phyloP scores from a whole-genome alignment of 2,113 vertebrate genomes.

The Mastomys coucha region DNA sequence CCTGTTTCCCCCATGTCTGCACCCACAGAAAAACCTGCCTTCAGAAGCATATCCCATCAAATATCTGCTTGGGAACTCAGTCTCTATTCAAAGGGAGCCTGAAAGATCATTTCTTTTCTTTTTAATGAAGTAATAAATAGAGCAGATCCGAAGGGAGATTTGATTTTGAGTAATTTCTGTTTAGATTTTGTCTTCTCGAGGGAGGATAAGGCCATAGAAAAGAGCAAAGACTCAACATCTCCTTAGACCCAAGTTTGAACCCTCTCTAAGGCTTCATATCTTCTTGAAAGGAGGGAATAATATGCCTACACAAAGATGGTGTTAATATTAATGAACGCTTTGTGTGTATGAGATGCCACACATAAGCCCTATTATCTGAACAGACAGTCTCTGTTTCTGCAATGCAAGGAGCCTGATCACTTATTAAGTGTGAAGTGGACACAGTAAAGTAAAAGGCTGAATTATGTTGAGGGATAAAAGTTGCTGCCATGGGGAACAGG shows the following conservation, averaged over 20 bases:
- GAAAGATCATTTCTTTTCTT: not conserved
- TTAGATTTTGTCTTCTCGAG: constrained; percentile 32
- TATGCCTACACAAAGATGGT: not conserved
- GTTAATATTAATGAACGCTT: constrained; percentile 41
- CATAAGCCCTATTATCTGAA: not conserved
- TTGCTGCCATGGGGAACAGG: not conserved
- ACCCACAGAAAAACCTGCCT: constrained; percentile 4
- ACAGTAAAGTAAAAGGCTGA: not conserved
- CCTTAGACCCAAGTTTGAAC: constrained; percentile 35
- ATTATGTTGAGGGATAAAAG: not conserved
- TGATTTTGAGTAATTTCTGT: constrained; percentile 15
- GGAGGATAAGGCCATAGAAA: not conserved
- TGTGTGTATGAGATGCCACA: not conserved
- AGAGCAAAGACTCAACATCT: not conserved
- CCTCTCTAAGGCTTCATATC: not conserved
- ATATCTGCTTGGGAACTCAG: not conserved
- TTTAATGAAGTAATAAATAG: constrained; percentile 23
- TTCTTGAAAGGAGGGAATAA: constrained; percentile 18
- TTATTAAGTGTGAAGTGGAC: not conserved
- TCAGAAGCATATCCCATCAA: not conserved
- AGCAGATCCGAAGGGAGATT: not conserved
- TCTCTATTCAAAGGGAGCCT: constrained; percentile 15
- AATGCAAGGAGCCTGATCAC: not conserved
- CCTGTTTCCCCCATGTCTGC: too few relatives aligned
- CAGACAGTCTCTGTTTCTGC: constrained; percentile 10